Percentiles rank a stretch among this genome's conserved stretches.
Evolutionary conservation across 1,140 invertebrate genomes (phyloP).

Genomic region (Leguminivora glycinivorella): DNA sequence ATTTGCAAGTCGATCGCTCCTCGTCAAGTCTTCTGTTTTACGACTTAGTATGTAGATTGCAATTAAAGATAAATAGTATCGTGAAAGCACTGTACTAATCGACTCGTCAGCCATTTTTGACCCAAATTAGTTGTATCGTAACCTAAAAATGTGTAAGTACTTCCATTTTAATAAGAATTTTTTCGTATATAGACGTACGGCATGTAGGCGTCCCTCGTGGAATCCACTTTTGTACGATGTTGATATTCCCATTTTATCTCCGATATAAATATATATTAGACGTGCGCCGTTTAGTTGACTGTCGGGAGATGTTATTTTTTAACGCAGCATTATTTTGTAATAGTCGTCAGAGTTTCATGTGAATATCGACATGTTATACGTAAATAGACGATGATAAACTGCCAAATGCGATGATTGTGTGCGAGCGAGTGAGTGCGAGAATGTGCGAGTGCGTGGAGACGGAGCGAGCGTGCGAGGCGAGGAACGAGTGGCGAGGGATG

Average conservation of each 20-base stretch:
- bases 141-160: conserved; percentile 69
- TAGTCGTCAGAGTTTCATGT: conserved; percentile 51
- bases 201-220: conserved; percentile 60
- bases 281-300: conserved; percentile 29
- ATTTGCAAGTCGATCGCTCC: conserved; percentile 50
- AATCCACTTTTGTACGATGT: conserved; percentile 55
- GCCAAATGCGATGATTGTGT: conserved; percentile 66
- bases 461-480: conserved; percentile 39
- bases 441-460: conserved; percentile 35
- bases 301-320: conserved; percentile 37
- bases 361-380: conserved; percentile 59
- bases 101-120: conserved; percentile 72
- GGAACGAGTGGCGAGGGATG: conserved; percentile 32
- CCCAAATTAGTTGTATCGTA: conserved; percentile 66
- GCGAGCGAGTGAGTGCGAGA: conserved; percentile 31
- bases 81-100: conserved; percentile 62
- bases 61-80: conserved; percentile 60
- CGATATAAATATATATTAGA: conserved; percentile 33
- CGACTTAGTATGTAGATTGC: conserved; percentile 58
- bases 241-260: conserved; percentile 61
- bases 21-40: conserved; percentile 60
- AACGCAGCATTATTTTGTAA: conserved; percentile 41
- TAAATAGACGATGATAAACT: conserved; percentile 64
- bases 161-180: conserved; percentile 75
- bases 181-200: conserved; percentile 69